Percentiles rank a stretch among this genome's conserved stretches.
Evolutionary conservation across 2,888 invertebrate species (phyloP).

Genomic region (Leptinotarsa haldemani): DNA sequence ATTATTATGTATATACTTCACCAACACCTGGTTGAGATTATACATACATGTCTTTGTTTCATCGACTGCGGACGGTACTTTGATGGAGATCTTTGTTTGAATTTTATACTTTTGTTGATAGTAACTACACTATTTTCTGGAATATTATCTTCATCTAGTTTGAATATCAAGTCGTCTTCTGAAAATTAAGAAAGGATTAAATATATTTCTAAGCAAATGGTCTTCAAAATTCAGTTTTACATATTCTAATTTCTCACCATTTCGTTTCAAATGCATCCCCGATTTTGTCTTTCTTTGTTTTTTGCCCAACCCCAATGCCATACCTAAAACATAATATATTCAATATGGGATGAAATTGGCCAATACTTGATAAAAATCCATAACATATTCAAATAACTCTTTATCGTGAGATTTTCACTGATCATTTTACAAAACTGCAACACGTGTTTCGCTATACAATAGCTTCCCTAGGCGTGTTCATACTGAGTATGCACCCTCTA

Average conservation of each 20-base stretch:
- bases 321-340: conserved; percentile 67
- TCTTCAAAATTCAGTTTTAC: neutral
- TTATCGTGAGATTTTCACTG: no score
- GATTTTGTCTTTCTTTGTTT: conserved; percentile 68
- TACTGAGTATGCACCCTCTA: no score
- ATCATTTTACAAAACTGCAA: no score
- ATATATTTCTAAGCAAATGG: conserved; percentile 20
- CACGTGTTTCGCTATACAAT: no score
- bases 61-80: conserved; percentile 59
- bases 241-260: conserved; percentile 49
- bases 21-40: neutral
- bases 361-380: no score
- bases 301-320: conserved; percentile 81
- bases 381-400: no score
- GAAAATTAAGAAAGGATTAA: conserved; percentile 39
- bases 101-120: conserved; percentile 63
- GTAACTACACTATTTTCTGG: conserved; percentile 56
- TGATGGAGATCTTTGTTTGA: conserved; percentile 70
- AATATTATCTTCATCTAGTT: conserved; percentile 81
- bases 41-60: conserved; percentile 61
- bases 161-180: conserved; percentile 87
- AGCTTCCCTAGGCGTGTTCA: no score
- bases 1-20: conserved; percentile 18
- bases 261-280: conserved; percentile 61
- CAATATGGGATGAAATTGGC: neutral